These are phyloP conservation scores for Tadarida brasiliensis DNA, from an alignment of 2,797 vertebrate genomes.

Conservation along the genomic window DNA sequence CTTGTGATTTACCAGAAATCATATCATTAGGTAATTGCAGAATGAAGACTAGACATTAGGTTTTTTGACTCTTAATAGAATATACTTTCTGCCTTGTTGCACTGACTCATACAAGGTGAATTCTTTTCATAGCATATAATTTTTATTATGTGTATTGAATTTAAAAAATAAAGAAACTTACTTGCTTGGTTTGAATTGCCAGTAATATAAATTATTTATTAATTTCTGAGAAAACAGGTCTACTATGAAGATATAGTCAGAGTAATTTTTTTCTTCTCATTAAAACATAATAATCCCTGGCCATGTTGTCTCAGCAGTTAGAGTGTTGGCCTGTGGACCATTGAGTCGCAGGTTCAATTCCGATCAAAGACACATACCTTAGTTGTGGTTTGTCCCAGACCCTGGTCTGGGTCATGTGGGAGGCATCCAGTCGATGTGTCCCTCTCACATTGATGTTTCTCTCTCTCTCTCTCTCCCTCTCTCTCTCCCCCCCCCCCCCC, in stretches of 20 bases:
- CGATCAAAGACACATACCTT: too few species aligned
- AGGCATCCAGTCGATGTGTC: too few species aligned
- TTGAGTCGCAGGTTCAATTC: too few species aligned
- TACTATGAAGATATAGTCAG: not conserved
- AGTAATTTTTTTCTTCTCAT: slow-evolving; percentile 36
- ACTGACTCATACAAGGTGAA: slow-evolving; percentile 33
- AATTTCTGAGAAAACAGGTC: not conserved
- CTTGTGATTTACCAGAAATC: slow-evolving; percentile 50
- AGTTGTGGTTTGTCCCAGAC: too few species aligned
- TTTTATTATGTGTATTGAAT: slow-evolving; percentile 48
- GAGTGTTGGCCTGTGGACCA: too few species aligned
- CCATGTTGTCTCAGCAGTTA: too few species aligned
- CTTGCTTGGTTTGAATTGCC: slow-evolving; percentile 55
- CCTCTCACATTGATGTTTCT: too few species aligned
- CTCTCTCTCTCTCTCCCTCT: too few species aligned
- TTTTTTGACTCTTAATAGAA: slow-evolving; percentile 36
- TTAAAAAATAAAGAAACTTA: slow-evolving; percentile 52
- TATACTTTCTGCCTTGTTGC: slow-evolving; percentile 12
- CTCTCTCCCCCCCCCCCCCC: too few species aligned
- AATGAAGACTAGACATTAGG: slow-evolving; percentile 17
- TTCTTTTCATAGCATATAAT: slow-evolving; percentile 42
- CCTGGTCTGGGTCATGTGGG: too few species aligned
- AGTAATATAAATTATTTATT: slow-evolving; percentile 37
- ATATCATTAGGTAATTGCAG: slow-evolving; percentile 42
- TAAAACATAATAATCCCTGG: too few species aligned